Evolutionary conservation across 2,888 invertebrate genomes (phyloP).

Genomic region (Nomada ruficornis): DNA sequence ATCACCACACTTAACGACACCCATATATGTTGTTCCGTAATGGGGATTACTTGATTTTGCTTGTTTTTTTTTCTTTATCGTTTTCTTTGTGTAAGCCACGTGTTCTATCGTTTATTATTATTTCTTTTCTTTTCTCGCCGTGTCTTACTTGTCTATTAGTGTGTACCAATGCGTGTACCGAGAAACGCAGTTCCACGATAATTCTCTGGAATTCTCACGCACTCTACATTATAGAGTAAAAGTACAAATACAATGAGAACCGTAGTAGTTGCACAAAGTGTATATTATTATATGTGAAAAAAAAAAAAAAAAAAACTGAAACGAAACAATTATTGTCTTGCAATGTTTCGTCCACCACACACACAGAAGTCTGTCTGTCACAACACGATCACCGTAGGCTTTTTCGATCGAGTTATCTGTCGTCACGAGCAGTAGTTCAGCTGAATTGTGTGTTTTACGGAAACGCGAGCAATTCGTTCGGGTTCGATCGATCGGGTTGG

Average conservation of each 20-base stretch:
- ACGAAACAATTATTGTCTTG: slow-evolving; percentile 9
- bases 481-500: not conserved
- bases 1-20: slow-evolving; percentile 39
- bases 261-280: not conserved
- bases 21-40: slow-evolving; percentile 52
- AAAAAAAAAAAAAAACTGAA: not conserved
- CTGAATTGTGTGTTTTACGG: not conserved
- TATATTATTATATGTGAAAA: not conserved
- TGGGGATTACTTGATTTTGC: slow-evolving; percentile 82
- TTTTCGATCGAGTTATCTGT: slow-evolving; percentile 30
- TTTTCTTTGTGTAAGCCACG: slow-evolving; percentile 55
- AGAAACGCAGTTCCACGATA: not conserved
- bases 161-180: slow-evolving; percentile 40
- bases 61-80: slow-evolving; percentile 69
- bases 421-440: slow-evolving; percentile 33
- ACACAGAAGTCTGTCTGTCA: slow-evolving; percentile 15
- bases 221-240: slow-evolving; percentile 1
- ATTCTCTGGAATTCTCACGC: slow-evolving; percentile 1
- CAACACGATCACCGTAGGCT: slow-evolving; percentile 43
- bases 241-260: not conserved
- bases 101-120: slow-evolving; percentile 57
- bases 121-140: slow-evolving; percentile 53
- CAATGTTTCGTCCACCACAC: slow-evolving; percentile 29
- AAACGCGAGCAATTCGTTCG: not conserved
- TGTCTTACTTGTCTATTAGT: slow-evolving; percentile 31